These are phyloP conservation scores for Macaria liturata DNA, from an alignment of 2,888 invertebrate species.

Conservation along the genomic window DNA sequence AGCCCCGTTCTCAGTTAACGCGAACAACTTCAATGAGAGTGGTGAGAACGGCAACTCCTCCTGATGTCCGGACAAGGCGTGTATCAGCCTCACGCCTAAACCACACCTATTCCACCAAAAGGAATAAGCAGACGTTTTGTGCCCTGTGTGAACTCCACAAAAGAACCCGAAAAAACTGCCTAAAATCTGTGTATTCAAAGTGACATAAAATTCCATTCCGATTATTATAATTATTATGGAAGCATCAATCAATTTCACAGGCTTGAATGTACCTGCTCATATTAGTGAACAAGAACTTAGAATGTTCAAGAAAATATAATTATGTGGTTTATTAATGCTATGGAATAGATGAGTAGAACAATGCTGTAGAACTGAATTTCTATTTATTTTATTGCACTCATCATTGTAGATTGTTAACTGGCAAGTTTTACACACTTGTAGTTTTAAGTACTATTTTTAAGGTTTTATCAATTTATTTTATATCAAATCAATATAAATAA, in stretches of 20 bases:
- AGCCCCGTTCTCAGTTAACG: slow-evolving; percentile 93
- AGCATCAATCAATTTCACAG: neutral
- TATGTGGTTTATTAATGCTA: neutral
- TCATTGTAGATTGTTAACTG: slow-evolving; percentile 14
- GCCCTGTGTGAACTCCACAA: slow-evolving; percentile 19
- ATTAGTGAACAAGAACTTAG: slow-evolving; percentile 13
- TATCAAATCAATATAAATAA: slow-evolving; percentile 30
- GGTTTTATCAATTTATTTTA: slow-evolving; percentile 37
- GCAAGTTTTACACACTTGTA: slow-evolving; percentile 29
- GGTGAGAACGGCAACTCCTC: slow-evolving; percentile 88
- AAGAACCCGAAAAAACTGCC: neutral
- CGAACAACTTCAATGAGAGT: slow-evolving; percentile 87
- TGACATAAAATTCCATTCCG: neutral
- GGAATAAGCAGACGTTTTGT: slow-evolving; percentile 45
- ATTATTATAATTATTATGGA: neutral
- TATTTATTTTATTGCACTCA: slow-evolving; percentile 8
- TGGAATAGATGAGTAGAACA: slow-evolving; percentile 4
- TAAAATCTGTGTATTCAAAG: neutral
- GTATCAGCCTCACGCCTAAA: slow-evolving; percentile 54
- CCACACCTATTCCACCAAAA: slow-evolving; percentile 57
- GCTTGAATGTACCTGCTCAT: neutral
- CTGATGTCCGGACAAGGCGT: slow-evolving; percentile 61
- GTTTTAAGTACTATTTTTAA: slow-evolving; percentile 36
- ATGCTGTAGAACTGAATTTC: slow-evolving; percentile 12
- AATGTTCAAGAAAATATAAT: slow-evolving; percentile 2